These are phyloP conservation scores for Charadrius vociferus DNA, from an alignment of 2,113 vertebrate genomes.

Conservation along the genomic window DNA sequence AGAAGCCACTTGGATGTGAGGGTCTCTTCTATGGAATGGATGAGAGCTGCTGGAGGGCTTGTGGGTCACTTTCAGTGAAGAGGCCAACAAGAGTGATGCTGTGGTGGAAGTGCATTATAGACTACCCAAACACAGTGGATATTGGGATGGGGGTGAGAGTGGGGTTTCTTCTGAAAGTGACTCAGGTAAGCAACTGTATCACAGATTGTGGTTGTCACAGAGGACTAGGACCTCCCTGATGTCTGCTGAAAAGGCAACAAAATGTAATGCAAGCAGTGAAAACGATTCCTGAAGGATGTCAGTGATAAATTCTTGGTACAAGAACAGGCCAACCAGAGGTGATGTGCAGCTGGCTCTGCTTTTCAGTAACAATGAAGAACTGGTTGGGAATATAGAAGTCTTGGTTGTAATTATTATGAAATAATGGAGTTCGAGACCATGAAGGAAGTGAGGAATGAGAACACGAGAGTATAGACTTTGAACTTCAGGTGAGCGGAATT, in stretches of 20 bases:
- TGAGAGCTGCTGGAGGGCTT: neutral
- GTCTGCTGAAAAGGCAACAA: neutral
- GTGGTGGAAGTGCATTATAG: neutral
- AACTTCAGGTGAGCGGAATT: neutral
- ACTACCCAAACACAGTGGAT: neutral
- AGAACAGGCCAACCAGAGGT: neutral
- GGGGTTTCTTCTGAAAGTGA: neutral
- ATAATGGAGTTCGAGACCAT: neutral
- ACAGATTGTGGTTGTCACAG: neutral
- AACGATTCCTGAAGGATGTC: neutral
- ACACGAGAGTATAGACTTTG: neutral
- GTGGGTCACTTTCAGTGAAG: neutral
- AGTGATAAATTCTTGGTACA: neutral
- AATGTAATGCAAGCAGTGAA: neutral
- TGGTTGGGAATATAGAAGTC: neutral
- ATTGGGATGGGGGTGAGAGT: neutral
- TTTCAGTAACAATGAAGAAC: neutral
- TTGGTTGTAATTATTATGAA: neutral
- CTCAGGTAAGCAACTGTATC: neutral
- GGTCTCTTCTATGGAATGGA: neutral
- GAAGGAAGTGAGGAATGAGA: neutral
- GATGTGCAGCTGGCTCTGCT: neutral
- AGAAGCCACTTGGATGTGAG: neutral
- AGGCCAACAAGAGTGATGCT: neutral
- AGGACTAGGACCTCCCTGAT: neutral